Percentiles rank a stretch among this genome's conserved stretches.
Conservation (phyloP, 2,888 invertebrate species). For the Erebia aethiops region DNA sequence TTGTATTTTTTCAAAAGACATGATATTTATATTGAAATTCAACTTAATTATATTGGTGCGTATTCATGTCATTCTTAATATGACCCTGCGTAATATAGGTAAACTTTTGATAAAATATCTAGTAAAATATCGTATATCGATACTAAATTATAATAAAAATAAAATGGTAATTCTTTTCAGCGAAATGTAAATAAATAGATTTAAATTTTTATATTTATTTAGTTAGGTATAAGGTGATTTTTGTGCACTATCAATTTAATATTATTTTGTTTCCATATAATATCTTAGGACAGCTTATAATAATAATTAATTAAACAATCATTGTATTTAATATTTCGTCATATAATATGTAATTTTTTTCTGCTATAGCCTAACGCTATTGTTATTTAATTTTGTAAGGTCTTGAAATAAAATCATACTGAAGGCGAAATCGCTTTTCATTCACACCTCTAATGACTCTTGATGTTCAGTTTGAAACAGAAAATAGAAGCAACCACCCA, state of each 20-base stretch:
- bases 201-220: conserved; percentile 32
- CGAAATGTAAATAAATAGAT: conserved; percentile 34
- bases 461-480: background rate
- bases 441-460: background rate
- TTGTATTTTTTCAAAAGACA: no score
- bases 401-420: conserved; percentile 35
- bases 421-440: background rate
- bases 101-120: no score
- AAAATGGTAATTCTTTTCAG: conserved; percentile 11
- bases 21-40: no score
- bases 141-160: no score
- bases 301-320: background rate
- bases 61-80: no score
- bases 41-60: no score
- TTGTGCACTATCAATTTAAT: conserved; percentile 16
- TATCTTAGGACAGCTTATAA: conserved; percentile 16
- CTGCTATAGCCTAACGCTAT: conserved; percentile 32
- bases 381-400: conserved; percentile 47
- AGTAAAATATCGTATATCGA: no score
- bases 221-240: conserved; percentile 29
- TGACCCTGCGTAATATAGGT: no score
- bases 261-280: background rate
- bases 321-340: conserved; percentile 22
- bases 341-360: conserved; percentile 31
- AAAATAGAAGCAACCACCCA: no score